These are phyloP conservation scores for Pelagia noctiluca DNA, from an alignment of 30 jellyfish, hydroid and myxozoan species.

Conservation along the genomic window DNA sequence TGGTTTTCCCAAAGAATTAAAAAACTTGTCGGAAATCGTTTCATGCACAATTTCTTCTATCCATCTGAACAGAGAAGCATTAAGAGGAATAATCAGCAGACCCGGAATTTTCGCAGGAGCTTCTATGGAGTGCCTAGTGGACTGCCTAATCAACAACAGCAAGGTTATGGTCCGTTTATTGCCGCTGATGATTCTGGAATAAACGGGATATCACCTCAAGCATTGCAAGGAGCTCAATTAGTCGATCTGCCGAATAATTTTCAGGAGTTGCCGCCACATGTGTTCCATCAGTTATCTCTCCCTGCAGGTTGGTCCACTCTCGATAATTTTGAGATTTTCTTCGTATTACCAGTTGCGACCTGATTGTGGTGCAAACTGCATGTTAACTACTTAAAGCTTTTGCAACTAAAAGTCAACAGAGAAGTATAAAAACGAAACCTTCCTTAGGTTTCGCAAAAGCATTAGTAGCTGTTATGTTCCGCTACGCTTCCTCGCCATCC, in stretches of 20 bases:
- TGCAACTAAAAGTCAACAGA: too few species aligned
- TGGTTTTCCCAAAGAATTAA: constrained; percentile 84
- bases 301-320: constrained; percentile 61
- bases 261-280: constrained; percentile 51
- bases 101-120: constrained; percentile 53
- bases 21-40: constrained; percentile 61
- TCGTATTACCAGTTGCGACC: constrained; percentile 2
- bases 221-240: constrained; percentile 61
- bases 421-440: too few species aligned
- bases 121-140: constrained; percentile 21
- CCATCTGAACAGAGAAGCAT: constrained; percentile 29
- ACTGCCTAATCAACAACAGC: too few species aligned
- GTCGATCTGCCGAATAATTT: constrained; percentile 59
- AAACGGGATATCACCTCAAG: constrained; percentile 14
- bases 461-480: too few species aligned
- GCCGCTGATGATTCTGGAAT: constrained; percentile 39
- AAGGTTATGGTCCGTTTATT: constrained; percentile 26
- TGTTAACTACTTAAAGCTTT: too few species aligned
- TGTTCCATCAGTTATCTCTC: constrained; percentile 31
- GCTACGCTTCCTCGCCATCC: too few species aligned
- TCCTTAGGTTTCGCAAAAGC: too few species aligned
- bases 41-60: constrained; percentile 29
- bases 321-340: background rate
- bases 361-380: too few species aligned
- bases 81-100: constrained; percentile 14